Percentiles rank a stretch among this genome's conserved stretches.
These are phyloP conservation scores for Atlantisia rogersi DNA, from an alignment of 2,113 vertebrate genomes.

Conservation along the genomic window DNA sequence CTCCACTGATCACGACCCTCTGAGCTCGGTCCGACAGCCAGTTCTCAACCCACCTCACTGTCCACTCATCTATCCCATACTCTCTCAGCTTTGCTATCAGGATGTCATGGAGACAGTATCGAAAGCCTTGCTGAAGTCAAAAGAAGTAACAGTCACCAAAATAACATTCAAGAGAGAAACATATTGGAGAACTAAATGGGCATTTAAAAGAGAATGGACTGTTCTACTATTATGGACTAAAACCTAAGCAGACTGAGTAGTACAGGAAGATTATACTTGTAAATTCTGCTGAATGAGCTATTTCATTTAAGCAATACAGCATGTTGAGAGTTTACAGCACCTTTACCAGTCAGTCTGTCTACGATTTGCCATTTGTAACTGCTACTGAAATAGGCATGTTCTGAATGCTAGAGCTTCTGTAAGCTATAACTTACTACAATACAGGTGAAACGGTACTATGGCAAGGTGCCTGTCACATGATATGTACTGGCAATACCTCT, in stretches of 20 bases:
- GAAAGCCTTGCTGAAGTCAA: too few relatives aligned
- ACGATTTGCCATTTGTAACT: not conserved
- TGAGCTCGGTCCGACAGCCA: too few relatives aligned
- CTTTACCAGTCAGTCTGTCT: not conserved
- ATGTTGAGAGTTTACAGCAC: not conserved
- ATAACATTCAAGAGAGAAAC: not conserved
- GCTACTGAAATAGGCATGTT: not conserved
- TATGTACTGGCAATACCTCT: not conserved
- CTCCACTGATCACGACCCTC: too few relatives aligned
- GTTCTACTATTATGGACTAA: not conserved
- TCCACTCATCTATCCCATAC: too few relatives aligned
- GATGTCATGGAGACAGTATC: too few relatives aligned
- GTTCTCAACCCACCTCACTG: too few relatives aligned
- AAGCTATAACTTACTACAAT: not conserved
- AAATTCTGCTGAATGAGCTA: not conserved
- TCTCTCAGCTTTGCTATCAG: too few relatives aligned
- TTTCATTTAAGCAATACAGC: not conserved
- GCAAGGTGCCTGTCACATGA: not conserved
- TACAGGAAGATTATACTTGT: not conserved
- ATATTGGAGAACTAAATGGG: not conserved
- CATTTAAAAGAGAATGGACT: not conserved
- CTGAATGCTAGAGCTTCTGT: not conserved
- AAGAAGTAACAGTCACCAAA: not conserved
- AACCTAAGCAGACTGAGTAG: not conserved
- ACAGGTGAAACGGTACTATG: not conserved